These are phyloP conservation scores for Protobothrops mucrosquamatus DNA, from an alignment of 2,113 vertebrate species.

Conservation along the genomic window DNA sequence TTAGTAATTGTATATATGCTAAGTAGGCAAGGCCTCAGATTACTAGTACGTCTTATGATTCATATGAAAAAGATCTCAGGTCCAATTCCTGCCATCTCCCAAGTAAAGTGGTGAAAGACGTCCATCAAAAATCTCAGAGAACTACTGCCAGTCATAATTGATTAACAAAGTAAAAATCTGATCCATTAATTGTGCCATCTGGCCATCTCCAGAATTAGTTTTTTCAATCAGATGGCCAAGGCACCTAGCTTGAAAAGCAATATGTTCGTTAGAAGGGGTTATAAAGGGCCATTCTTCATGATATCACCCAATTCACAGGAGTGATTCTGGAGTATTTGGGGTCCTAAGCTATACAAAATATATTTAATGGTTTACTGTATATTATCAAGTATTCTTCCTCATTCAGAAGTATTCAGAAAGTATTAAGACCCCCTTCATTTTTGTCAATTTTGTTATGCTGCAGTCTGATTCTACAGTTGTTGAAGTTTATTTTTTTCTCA, in stretches of 20 bases:
- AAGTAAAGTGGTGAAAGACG: background rate
- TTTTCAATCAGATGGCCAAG: background rate
- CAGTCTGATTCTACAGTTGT: too few relatives aligned
- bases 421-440: too few relatives aligned
- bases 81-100: background rate
- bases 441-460: too few relatives aligned
- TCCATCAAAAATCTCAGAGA: background rate
- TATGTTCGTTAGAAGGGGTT: background rate
- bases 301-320: background rate
- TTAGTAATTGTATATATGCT: background rate
- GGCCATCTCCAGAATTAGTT: background rate
- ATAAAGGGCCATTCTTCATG: background rate
- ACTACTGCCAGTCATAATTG: background rate
- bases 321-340: background rate
- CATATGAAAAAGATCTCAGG: background rate
- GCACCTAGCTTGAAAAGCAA: background rate
- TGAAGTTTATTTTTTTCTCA: too few relatives aligned
- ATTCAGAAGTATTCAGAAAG: background rate
- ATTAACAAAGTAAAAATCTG: background rate
- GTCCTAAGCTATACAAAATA: background rate
- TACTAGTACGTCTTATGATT: too few relatives aligned
- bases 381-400: background rate
- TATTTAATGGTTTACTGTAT: background rate
- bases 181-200: background rate
- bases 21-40: background rate